Evolutionary conservation across 2,888 invertebrate genomes (phyloP).

Genomic region (Nowickia ferox): DNA sequence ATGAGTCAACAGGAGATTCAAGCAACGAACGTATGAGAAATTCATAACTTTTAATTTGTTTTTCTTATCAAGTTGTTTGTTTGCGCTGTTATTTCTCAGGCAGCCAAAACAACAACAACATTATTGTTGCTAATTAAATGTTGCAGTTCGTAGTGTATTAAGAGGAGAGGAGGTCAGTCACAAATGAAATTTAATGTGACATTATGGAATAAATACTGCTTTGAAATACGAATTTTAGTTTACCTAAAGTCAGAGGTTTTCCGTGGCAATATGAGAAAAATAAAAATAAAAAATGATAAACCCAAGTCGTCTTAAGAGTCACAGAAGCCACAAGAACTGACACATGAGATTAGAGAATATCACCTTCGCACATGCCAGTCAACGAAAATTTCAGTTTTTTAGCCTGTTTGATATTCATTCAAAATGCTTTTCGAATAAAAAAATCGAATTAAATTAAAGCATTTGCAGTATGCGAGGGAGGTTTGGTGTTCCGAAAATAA

Average conservation of each 20-base stretch:
- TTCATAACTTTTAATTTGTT: conserved; percentile 25
- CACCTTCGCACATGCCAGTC: conserved; percentile 78
- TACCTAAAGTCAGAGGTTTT: conserved; percentile 51
- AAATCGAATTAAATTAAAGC: conserved; percentile 42
- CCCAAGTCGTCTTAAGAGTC: conserved; percentile 71
- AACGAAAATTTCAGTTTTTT: conserved; percentile 43
- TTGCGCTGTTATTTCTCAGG: background rate
- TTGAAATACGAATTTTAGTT: background rate
- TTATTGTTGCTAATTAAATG: conserved; percentile 60
- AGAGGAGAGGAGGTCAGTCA: conserved; percentile 33
- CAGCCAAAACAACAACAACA: background rate
- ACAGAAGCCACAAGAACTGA: conserved; percentile 80
- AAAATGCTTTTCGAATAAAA: conserved; percentile 41
- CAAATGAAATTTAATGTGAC: conserved; percentile 43
- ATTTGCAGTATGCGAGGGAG: background rate
- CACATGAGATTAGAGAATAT: conserved; percentile 82
- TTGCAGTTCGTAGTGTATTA: conserved; percentile 37
- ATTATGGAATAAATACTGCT: conserved; percentile 17
- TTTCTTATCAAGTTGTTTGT: background rate
- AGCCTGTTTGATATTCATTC: conserved; percentile 37
- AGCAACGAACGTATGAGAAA: conserved; percentile 12
- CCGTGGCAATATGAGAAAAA: conserved; percentile 7
- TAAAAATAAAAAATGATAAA: conserved; percentile 16
- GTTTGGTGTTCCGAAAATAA: background rate
- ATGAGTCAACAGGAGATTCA: conserved; percentile 30